Evolutionary conservation across 2,113 vertebrate species (phyloP), one percentile per base, ranked within the genome.

Genomic region (Polyodon spathula): DNA sequence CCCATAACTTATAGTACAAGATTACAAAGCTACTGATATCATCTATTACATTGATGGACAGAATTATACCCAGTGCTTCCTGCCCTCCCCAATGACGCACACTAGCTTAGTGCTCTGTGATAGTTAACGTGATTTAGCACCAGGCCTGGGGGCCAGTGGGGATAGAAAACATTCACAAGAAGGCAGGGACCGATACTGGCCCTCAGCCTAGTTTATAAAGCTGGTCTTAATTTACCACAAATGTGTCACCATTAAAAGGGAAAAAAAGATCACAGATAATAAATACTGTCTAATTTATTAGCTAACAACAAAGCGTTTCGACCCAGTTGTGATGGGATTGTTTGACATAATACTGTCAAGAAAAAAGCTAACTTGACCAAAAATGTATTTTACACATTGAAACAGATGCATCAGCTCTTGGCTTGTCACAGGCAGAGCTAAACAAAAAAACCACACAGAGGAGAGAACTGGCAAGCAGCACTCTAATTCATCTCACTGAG

Each of bases 11-110:
- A 97, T 86, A 83, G 85, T 79, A 77, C 82, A 89, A 94, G 91
- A 95, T 96, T 94, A 88, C 93, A 95, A 94, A 96, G 93, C 92
- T 97, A 94, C 93, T 89, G 88, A 93, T 93, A 92, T 86, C 87
- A 92, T 94, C 89, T 96, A 96, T 95, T 93, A 90, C 84, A 81
- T 86, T 97, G 95, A 98, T 89, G 86, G 94, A 94, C 93, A 96
- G 94, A 95, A 95, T 97, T 95, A 97, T 94, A 92, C 89, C 90
- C 90, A 82, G 83, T 73, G 91, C 90, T 97, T 97, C 94, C 93
- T 96, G 90, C 92, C 87, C 77, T 92, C 91, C 90, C 91, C 86
- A 84, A 75, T 96, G 95, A 97, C 92, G 91, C 92, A 94, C 88
- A 95, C 92, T 91, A 86, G 92, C 89, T 90, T 91, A 92, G 92